phyloP scores from a whole-genome alignment of 2,797 vertebrate genomes.

The Enteromius treurensis region DNA sequence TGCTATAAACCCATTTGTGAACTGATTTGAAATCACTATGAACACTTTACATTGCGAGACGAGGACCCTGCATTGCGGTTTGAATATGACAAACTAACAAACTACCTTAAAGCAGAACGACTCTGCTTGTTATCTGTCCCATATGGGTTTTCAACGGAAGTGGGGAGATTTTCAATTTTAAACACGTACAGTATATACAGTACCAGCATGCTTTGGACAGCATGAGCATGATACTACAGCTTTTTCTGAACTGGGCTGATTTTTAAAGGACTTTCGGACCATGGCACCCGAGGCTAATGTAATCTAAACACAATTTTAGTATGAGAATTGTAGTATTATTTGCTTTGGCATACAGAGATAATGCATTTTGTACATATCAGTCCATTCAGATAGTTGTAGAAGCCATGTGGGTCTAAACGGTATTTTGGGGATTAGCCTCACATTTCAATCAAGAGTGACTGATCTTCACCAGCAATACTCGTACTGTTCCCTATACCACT shows the following conservation, averaged over 20 bases:
- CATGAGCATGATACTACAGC: slow-evolving; percentile 38
- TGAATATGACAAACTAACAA: slow-evolving; percentile 13
- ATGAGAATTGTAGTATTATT: slow-evolving; percentile 19
- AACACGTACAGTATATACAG: slow-evolving; percentile 21
- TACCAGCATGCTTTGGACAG: slow-evolving; percentile 46
- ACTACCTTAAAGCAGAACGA: slow-evolving; percentile 15
- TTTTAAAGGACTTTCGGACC: slow-evolving; percentile 19
- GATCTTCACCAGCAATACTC: slow-evolving; percentile 64
- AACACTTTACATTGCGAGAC: slow-evolving; percentile 5
- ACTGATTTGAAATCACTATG: not conserved
- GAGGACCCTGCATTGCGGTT: not conserved
- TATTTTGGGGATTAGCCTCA: not conserved
- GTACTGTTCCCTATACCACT: slow-evolving; percentile 4
- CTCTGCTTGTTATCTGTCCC: slow-evolving; percentile 3
- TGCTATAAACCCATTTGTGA: slow-evolving; percentile 13
- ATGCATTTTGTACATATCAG: slow-evolving; percentile 10
- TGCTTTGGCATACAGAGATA: slow-evolving; percentile 31
- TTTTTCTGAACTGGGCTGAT: slow-evolving; percentile 39
- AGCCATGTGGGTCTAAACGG: not conserved
- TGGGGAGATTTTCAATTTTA: slow-evolving; percentile 18
- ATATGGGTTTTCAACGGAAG: not conserved
- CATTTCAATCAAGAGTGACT: slow-evolving; percentile 33
- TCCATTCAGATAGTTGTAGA: slow-evolving; percentile 38
- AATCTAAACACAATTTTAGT: slow-evolving; percentile 4
- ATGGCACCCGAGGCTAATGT: not conserved